A percentile compares a stretch with the other conserved stretches of the same genome.
Evolutionary conservation across 1,140 invertebrate species (phyloP).

Genomic region (Drosophila aff.): DNA sequence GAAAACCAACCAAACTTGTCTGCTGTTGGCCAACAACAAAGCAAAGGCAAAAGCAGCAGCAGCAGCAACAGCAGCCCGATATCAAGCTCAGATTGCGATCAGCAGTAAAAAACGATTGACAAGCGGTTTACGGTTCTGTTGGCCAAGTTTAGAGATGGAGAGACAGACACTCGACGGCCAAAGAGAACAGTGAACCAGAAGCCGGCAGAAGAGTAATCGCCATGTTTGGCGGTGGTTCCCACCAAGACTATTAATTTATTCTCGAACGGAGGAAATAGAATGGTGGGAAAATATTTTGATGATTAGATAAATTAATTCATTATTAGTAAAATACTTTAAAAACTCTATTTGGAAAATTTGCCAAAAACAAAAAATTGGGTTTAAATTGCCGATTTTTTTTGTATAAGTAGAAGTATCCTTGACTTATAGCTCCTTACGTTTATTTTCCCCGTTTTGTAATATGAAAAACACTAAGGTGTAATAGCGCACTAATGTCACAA

Average conservation of each 20-base stretch:
- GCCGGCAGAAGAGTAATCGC: slow-evolving; percentile 21
- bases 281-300: slow-evolving; percentile 13
- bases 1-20: slow-evolving; percentile 75
- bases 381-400: too few species aligned
- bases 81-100: slow-evolving; percentile 37
- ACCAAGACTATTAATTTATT: slow-evolving; percentile 33
- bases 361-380: neutral
- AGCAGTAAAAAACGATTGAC: slow-evolving; percentile 48
- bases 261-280: neutral
- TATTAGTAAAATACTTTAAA: neutral
- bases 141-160: slow-evolving; percentile 28
- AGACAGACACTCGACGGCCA: slow-evolving; percentile 10
- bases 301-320: neutral
- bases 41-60: neutral
- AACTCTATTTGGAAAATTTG: too few species aligned
- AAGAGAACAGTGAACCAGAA: slow-evolving; percentile 27
- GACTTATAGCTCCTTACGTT: neutral
- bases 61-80: slow-evolving; percentile 33
- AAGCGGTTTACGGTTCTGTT: slow-evolving; percentile 40
- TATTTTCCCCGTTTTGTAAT: neutral
- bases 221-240: slow-evolving; percentile 18
- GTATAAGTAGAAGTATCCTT: neutral
- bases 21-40: slow-evolving; percentile 65
- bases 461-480: neutral
- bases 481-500: neutral